Evolutionary conservation across 2,888 invertebrate species (phyloP).

Genomic region (Tipula helvola): DNA sequence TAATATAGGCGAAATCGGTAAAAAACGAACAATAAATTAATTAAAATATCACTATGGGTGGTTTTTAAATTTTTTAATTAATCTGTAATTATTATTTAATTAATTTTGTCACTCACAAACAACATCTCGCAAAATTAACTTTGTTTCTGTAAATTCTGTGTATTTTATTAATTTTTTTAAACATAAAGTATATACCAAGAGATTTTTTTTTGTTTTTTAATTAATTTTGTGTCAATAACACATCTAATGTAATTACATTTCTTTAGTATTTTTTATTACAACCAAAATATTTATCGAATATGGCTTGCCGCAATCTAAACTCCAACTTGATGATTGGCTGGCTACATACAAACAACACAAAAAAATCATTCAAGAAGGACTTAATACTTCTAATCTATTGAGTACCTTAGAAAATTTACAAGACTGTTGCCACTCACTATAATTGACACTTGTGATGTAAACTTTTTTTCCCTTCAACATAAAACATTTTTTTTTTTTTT

Average conservation of each 20-base stretch:
- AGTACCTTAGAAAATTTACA: not conserved
- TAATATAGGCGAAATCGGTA: not conserved
- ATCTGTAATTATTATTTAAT: not conserved
- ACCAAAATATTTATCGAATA: not conserved
- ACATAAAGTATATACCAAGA: not conserved
- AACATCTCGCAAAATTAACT: not conserved
- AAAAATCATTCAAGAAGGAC: no score
- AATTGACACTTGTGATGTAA: not conserved
- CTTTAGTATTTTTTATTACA: not conserved
- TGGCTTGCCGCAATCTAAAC: not conserved
- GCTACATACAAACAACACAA: not conserved
- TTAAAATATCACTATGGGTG: not conserved
- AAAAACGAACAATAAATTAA: not conserved
- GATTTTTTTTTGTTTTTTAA: not conserved
- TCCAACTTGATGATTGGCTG: not conserved
- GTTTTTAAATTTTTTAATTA: not conserved
- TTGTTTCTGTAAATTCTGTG: not conserved
- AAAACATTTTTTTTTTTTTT: not conserved
- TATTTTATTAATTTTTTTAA: not conserved
- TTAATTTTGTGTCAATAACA: not conserved
- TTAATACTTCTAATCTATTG: not conserved
- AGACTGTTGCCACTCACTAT: not conserved
- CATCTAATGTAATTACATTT: not conserved
- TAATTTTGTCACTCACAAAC: not conserved
- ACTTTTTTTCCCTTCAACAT: not conserved